Evolutionary conservation across 2,888 invertebrate genomes (phyloP), one percentile per base, ranked within the genome.

Genomic region (Drosophila setosimentum): DNA sequence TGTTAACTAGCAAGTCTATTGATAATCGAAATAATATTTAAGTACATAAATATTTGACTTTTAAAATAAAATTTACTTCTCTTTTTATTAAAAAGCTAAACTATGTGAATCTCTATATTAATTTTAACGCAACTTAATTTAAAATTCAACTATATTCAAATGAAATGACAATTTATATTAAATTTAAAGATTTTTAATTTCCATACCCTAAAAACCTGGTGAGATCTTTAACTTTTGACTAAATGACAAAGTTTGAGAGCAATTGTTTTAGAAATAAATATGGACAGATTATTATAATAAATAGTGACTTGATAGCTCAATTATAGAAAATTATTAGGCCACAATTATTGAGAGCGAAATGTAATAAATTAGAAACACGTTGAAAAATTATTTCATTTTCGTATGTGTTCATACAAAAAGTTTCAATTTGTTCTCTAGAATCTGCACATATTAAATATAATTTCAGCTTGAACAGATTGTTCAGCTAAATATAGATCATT

Each of bases 371-470:
- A 65, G 37, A 29, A 45, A 53, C 82, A 69, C 58, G 63, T 73
- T 65, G 40, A 33, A n/a, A 57, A 75, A 70, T 74, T 45, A 70
- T 59, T 66, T 71, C 27, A 68, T 53, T 75, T 30, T 45, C 32
- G 32, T 58, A 11, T 54, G 37, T 35, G 35, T 33, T 27, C 54
- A 27, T 16, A 24, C 27, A 54, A 42, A 55, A 60, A 35, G 27
- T 24, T 37, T 45, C 59, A 55, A 54, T 66, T 59, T 16, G 8
- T 45, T 27, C 18, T 51, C 24, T 49, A 18, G 11, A 33, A 54
- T 53, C 45, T 53, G 32, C 54, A 60, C 8, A 42, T 42, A 72
- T 35, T 71, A 71, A 30, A 32, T 16, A 35, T 53, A 53, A 73
- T 73, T 64, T 65, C 8, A 58, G 48, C 33, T 32, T n/a, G 29